Conservation (phyloP, 1,140 invertebrate genomes). For the Drosophila repletoides region DNA sequence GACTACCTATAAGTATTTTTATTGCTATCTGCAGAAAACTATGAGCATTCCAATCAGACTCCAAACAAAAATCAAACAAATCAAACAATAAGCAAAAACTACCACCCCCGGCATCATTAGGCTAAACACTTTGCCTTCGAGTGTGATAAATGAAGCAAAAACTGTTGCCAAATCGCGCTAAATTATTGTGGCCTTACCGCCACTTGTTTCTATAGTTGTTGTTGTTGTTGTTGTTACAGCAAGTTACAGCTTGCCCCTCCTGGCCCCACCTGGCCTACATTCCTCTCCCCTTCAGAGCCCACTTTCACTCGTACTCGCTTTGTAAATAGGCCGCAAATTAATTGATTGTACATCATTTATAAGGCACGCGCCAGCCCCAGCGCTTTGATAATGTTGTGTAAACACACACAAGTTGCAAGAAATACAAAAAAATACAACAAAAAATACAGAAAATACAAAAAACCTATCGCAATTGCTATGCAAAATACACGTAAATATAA, state of each 20-base stretch:
- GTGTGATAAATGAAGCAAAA: slow-evolving; percentile 71
- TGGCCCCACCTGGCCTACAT: too few relatives aligned
- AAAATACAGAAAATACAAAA: slow-evolving; percentile 15
- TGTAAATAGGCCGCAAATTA: slow-evolving; percentile 72
- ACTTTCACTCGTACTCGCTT: slow-evolving; percentile 36
- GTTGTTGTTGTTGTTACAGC: slow-evolving; percentile 52
- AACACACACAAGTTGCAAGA: slow-evolving; percentile 47
- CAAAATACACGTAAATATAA: slow-evolving; percentile 76
- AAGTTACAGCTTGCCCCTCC: too few relatives aligned
- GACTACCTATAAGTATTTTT: neutral
- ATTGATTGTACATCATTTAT: slow-evolving; percentile 78
- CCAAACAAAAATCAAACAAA: slow-evolving; percentile 3
- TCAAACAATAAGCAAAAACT: neutral
- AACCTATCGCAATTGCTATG: slow-evolving; percentile 67
- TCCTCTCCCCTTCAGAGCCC: neutral
- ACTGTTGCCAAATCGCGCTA: slow-evolving; percentile 58
- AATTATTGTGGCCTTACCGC: slow-evolving; percentile 50
- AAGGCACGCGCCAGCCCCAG: slow-evolving; percentile 50
- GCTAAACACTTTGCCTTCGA: slow-evolving; percentile 67
- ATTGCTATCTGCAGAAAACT: neutral
- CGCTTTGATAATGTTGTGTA: slow-evolving; percentile 48
- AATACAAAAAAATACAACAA: neutral
- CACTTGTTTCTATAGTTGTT: neutral
- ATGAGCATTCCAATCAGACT: neutral
- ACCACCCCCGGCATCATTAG: slow-evolving; percentile 50